Base-by-base conservation (phyloP, 92 coral and sea anemone genomes). In the Zoanthus sociatus region DNA sequence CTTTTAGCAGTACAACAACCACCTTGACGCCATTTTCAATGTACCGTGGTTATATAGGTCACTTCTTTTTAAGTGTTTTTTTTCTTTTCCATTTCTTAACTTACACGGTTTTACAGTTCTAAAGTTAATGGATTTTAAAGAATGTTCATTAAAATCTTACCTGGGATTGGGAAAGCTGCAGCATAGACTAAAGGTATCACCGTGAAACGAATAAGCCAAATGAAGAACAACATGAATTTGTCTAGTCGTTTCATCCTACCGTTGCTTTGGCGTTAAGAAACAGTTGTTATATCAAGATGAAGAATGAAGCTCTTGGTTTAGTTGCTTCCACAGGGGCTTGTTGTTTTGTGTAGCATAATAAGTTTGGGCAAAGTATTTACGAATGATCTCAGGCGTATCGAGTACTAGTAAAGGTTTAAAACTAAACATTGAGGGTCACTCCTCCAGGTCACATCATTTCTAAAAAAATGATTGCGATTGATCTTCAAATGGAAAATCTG, bases 301-400 rank as follows among this genome's bases (percentile, higher is more conserved):
- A 63, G 21, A 18, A 32, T 18, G 9, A 58, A 58, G 8, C 9
- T 63, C 9, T 17, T 63, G 7, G 0, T 63, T 17, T 5, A 63
- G 31, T 7, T 3, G 5, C 55, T 50, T n/a, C 69, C 2, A 63
- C 69, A 17, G n/a, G 9, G 20, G 17, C n/a, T 1, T 63, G 16
- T 5, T 74, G 26, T 74, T n/a, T 7, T 50, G 1, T 50, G 11
- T 74, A 11, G 51, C 56, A 74, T 32, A 20, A 12, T 74, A 44
- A 74, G 17, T 74, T 74, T 74, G 11, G 58, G 53, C 56, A 6
- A 70, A 71, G 32, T 71, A 74, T 44, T 74, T 74, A 74, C 31
- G 6, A 13, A 44, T 74, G 78, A 74, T 74, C 55, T 74, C 78
- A 74, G 55, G 30, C 58, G 32, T 74, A 21, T 74, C 56, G 45